Percentiles rank a stretch among this genome's conserved stretches.
phyloP scores from a whole-genome alignment of 30 jellyfish, hydroid and myxozoan genomes.

The Pelagia noctiluca region DNA sequence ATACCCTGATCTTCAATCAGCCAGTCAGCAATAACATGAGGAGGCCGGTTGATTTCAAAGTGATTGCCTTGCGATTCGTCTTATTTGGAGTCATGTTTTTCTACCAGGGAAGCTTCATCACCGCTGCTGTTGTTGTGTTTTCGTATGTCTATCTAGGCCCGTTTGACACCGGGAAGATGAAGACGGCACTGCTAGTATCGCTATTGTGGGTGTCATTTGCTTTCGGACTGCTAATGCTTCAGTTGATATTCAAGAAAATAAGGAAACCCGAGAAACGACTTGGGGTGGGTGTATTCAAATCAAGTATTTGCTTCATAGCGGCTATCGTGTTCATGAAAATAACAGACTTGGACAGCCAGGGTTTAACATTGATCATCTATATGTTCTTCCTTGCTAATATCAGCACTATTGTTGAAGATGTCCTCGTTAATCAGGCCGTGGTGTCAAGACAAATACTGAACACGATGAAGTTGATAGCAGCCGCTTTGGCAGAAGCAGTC shows the following conservation, averaged over 20 bases:
- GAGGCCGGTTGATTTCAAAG: slow-evolving; percentile 20
- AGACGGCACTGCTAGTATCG: slow-evolving; percentile 42
- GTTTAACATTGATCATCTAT: slow-evolving; percentile 44
- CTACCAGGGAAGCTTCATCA: slow-evolving; percentile 49
- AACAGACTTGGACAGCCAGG: slow-evolving; percentile 37
- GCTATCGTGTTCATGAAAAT: slow-evolving; percentile 56
- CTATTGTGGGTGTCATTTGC: slow-evolving; percentile 66
- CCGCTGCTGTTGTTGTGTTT: slow-evolving; percentile 33
- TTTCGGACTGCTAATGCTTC: slow-evolving; percentile 51
- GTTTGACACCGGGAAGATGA: slow-evolving; percentile 25
- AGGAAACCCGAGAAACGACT: slow-evolving; percentile 33
- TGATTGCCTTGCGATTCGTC: slow-evolving; percentile 21
- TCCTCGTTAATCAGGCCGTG: slow-evolving; percentile 19
- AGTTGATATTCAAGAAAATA: slow-evolving; percentile 16
- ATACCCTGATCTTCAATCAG: background rate
- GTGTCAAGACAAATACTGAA: slow-evolving; percentile 1
- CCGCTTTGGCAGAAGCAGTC: slow-evolving; percentile 49
- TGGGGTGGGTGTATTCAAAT: slow-evolving; percentile 44
- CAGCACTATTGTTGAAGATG: slow-evolving; percentile 47
- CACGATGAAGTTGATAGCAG: slow-evolving; percentile 31
- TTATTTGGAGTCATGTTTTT: slow-evolving; percentile 38
- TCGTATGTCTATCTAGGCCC: slow-evolving; percentile 54
- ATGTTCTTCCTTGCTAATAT: slow-evolving; percentile 51
- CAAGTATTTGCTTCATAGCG: slow-evolving; percentile 48
- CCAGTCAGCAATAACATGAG: background rate